A percentile compares a stretch with the other conserved stretches of the same genome.
Evolutionary conservation across 2,113 vertebrate species (phyloP).

Genomic region (Antechinus flavipes): DNA sequence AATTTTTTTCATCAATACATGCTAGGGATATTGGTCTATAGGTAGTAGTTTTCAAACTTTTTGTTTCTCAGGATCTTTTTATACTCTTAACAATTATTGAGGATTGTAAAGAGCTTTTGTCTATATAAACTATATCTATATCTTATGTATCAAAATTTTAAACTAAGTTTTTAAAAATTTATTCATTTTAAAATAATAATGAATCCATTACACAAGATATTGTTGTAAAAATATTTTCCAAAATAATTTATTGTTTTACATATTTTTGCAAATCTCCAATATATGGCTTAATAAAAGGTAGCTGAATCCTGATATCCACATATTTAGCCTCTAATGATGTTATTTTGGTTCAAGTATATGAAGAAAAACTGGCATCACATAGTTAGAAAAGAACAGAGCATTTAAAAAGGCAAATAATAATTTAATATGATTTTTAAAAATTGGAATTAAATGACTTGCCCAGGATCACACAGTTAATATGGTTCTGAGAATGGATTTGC

Average conservation of each 20-base stretch:
- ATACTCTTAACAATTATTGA: not conserved
- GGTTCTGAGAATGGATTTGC: not conserved
- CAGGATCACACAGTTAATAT: not conserved
- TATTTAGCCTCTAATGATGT: conserved; percentile 2
- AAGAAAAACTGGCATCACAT: not conserved
- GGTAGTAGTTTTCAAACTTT: not conserved
- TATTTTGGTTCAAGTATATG: not conserved
- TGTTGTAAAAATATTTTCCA: not conserved
- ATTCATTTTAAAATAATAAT: not conserved
- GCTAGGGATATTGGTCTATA: not conserved
- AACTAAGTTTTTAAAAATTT: not conserved
- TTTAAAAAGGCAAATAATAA: not conserved
- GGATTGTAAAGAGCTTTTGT: not conserved
- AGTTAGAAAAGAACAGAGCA: not conserved
- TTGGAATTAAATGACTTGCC: not conserved
- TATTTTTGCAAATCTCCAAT: not conserved
- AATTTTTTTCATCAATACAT: not conserved
- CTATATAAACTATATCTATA: not conserved
- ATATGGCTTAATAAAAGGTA: not conserved
- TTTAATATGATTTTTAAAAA: not conserved
- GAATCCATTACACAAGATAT: not conserved
- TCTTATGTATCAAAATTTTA: not conserved
- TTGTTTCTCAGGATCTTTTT: not conserved
- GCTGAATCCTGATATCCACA: not conserved
- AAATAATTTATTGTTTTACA: not conserved